These are phyloP conservation scores for Thamnophis sirtalis DNA, from an alignment of 2,113 vertebrate species.

Conservation along the genomic window DNA sequence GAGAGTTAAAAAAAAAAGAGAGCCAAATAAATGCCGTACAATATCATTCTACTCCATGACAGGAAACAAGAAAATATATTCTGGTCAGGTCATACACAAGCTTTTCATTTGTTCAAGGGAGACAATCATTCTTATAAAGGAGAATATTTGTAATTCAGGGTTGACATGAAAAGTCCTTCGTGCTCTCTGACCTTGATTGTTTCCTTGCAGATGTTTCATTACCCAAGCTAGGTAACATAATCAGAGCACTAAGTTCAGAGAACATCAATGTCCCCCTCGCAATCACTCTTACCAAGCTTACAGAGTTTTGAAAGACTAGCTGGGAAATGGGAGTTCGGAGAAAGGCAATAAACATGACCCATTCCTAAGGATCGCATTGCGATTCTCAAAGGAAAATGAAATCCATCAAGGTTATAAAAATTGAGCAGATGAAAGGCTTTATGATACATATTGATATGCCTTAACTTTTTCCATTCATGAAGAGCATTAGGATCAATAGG, in stretches of 20 bases:
- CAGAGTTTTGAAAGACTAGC: neutral
- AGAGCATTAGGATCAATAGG: neutral
- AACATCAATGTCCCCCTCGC: too few relatives aligned
- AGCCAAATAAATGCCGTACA: conserved; percentile 10
- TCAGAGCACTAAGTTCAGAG: too few relatives aligned
- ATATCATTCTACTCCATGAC: neutral
- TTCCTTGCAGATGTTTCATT: too few relatives aligned
- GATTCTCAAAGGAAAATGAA: neutral
- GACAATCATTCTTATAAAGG: neutral
- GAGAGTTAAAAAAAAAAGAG: conserved; percentile 29
- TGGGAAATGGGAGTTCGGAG: neutral
- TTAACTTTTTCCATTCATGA: neutral
- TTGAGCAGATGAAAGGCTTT: neutral
- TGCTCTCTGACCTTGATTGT: too few relatives aligned
- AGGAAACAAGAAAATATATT: conserved; percentile 10
- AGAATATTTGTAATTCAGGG: neutral
- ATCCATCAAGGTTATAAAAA: neutral
- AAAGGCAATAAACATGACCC: neutral
- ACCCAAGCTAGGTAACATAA: too few relatives aligned
- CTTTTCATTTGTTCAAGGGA: neutral
- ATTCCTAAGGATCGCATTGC: neutral
- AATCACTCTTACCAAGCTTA: neutral
- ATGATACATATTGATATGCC: neutral
- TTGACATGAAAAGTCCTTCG: neutral
- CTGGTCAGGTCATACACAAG: neutral